Conservation (phyloP, 2,113 vertebrate genomes). For the Hemichromis elongatus region DNA sequence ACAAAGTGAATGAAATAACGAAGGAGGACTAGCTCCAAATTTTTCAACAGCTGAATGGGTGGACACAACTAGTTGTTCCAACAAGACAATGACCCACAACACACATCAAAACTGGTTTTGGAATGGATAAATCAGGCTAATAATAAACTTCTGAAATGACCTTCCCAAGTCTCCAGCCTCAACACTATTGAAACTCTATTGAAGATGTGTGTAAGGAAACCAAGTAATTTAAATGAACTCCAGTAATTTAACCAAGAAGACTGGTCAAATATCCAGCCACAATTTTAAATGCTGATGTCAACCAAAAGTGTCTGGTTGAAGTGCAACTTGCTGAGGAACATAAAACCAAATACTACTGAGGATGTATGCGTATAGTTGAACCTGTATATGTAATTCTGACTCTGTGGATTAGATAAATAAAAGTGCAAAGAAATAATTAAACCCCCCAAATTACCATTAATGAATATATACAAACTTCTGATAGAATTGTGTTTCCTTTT, state of each 20-base stretch:
- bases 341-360: not conserved
- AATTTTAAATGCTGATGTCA: not conserved
- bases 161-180: not conserved
- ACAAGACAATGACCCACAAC: not conserved
- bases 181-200: not conserved
- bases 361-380: not conserved
- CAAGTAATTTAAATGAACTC: not conserved
- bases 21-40: not conserved
- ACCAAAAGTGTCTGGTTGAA: not conserved
- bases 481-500: not conserved
- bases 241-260: not conserved
- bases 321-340: not conserved
- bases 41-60: not conserved
- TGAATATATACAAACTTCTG: not conserved
- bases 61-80: not conserved
- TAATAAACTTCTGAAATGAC: not conserved
- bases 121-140: not conserved
- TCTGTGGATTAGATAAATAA: not conserved
- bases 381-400: not conserved
- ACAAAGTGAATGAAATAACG: not conserved
- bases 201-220: not conserved
- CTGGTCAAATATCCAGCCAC: fast-evolving
- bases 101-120: not conserved
- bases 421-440: not conserved
- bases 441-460: not conserved